Base-by-base conservation (phyloP, 2,888 invertebrate species). In the Petrolisthes manimaculis region DNA sequence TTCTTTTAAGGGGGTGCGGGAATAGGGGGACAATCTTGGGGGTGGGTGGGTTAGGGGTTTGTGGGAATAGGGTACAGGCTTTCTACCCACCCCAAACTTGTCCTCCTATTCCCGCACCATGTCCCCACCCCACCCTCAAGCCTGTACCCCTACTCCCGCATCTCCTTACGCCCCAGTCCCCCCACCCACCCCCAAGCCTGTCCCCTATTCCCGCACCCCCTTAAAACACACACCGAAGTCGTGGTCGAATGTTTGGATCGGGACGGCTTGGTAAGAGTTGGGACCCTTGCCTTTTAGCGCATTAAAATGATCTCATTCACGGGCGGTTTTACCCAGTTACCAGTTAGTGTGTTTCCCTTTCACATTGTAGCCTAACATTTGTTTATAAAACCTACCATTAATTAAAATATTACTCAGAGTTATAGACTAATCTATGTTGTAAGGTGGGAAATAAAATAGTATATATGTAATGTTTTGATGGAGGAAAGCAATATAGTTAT, bases 251-350 rank as follows among this genome's bases (percentile, higher is more conserved):
- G 14, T 8, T 69, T 8, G 83, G 83, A 71, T 78, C 37, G 83
- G 79, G 24, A 87, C 87, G 51, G 56, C n/a, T 37, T 83, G 87
- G 86, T 83, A 87, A 87, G 83, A 67, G 86, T 67, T n/a, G 6
- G 83, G 86, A 54, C 81, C 75, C 61, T 21, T 56, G 24, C 82
- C 77, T 85, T 79, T 86, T 83, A 75, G 75, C 83, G n/a, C 51
- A 78, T 69, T 79, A 83, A 87, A 83, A 79, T 67, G 86, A 87
- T 87, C 87, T 83, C 21, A 83, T 83, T 87, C 87, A 87, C 79
- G 83, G n/a, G 87, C 71, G 87, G 87, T 83, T 78, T 87, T 54
- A 18, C 79, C 37, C 78, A 71, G 87, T 87, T 87, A 56, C 87
- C 87, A 83, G 56, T 55, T 86, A 37, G 82, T 77, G 61, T 81